phyloP scores from a whole-genome alignment of 2,888 invertebrate genomes.

The Tetheella fluctuosa region DNA sequence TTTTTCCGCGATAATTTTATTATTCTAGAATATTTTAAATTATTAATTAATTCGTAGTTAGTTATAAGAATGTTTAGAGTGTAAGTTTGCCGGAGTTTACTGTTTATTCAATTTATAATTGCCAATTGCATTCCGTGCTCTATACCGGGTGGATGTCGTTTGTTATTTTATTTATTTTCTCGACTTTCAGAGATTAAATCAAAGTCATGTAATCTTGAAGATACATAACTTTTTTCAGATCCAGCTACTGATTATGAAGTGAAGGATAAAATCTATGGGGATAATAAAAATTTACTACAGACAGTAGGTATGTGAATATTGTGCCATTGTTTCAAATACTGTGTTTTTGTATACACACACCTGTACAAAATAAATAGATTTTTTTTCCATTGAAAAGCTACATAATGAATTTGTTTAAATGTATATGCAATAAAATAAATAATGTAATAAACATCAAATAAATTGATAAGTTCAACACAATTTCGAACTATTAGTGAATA shows the following conservation, averaged over 20 bases:
- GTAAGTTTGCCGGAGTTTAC: neutral
- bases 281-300: constrained; percentile 44
- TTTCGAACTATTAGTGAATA: no score
- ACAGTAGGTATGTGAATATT: constrained; percentile 55
- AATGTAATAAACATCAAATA: no score
- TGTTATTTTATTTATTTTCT: constrained; percentile 32
- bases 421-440: no score
- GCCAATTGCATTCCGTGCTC: constrained; percentile 27
- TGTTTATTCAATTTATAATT: constrained; percentile 22
- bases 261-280: constrained; percentile 50
- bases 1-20: constrained; percentile 21
- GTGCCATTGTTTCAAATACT: constrained; percentile 22
- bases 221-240: constrained; percentile 38
- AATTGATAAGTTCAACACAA: no score
- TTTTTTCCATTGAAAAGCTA: no score
- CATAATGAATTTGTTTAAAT: neutral
- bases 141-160: constrained; percentile 39
- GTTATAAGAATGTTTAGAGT: no score
- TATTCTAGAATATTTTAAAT: constrained; percentile 17
- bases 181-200: neutral
- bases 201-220: neutral
- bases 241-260: constrained; percentile 40
- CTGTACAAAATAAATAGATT: neutral
- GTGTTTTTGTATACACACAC: neutral
- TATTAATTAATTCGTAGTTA: constrained; percentile 10